Evolutionary conservation across 1,140 invertebrate species (phyloP), one percentile per base, ranked within the genome.

Genomic region (Phymorhynchus buccinoides): DNA sequence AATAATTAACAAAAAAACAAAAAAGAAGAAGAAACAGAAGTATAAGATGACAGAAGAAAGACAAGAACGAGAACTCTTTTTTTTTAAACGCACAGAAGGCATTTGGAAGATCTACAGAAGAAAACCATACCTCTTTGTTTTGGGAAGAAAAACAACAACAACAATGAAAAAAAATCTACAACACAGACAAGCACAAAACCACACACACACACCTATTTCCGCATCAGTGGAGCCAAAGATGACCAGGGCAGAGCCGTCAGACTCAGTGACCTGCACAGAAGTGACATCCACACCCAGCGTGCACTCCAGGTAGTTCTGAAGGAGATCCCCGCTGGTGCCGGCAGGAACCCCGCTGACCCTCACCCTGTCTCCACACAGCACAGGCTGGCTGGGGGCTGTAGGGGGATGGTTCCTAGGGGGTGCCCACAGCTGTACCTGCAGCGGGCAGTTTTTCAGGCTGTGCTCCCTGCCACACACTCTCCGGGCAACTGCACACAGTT

Each of bases 251-350:
- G 41, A 66, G 39, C 32, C 39, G 18, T 22, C 35, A 14, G 16
- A n/a, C 16, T 83, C n/a, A 14, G 14, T 48, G 3, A 83, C 3
- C 30, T 66, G 14, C 4, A 83, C 48, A 14, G 7, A n/a, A 1
- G 35, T 30, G 39, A 83, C 39, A 42, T 62, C 39, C 4, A 83
- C n/a, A 44, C 44, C 48, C 12, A 41, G 1, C 27, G 41, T 41
- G 44, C 62, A 42, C 81, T 83, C 81, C 7, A 83, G 66, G 41
- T 71, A 83, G 41, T 83, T 83, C 81, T 44, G 66, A 18, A 83
- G 66, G 30, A 22, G 32, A 32, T 83, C 81, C 1, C 3, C 39
- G 1, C 37, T 42, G 37, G 66, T 83, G n/a, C 32, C 48, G n/a
- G 62, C 3, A n/a, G 66, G 62, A 14, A 83, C 41, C 0, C 81